Evolutionary conservation across 2,888 invertebrate genomes (phyloP).

Genomic region (Euzophera pinguis): DNA sequence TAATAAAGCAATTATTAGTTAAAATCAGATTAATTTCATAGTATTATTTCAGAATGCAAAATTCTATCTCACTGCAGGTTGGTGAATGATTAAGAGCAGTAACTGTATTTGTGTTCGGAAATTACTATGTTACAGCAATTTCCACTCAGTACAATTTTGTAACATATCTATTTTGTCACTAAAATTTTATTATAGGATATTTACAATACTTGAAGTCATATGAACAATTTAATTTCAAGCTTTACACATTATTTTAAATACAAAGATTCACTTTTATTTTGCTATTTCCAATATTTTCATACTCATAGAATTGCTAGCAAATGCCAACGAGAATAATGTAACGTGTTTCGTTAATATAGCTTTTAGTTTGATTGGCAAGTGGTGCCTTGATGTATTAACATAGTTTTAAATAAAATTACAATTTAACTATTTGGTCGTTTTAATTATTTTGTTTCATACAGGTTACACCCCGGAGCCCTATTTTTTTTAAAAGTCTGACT

Average conservation of each 20-base stretch:
- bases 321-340: constrained; percentile 28
- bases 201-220: not conserved
- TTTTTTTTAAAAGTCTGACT: no score
- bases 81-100: not conserved
- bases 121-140: not conserved
- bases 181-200: not conserved
- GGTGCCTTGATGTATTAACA: constrained; percentile 65
- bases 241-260: constrained; percentile 2
- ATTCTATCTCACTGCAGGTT: not conserved
- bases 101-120: not conserved
- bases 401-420: constrained; percentile 47
- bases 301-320: constrained; percentile 49
- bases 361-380: constrained; percentile 53
- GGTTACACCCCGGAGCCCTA: no score
- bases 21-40: no score
- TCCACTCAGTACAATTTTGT: not conserved
- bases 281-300: constrained; percentile 23
- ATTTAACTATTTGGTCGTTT: not conserved
- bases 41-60: not conserved
- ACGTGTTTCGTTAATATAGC: constrained; percentile 45
- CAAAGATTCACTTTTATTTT: constrained; percentile 21
- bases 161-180: not conserved
- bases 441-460: not conserved
- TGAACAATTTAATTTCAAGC: constrained; percentile 8
- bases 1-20: no score